Percentiles rank a stretch among this genome's conserved stretches.
Evolutionary conservation across 1,140 invertebrate genomes (phyloP).

Genomic region (Lepidostoma basale): DNA sequence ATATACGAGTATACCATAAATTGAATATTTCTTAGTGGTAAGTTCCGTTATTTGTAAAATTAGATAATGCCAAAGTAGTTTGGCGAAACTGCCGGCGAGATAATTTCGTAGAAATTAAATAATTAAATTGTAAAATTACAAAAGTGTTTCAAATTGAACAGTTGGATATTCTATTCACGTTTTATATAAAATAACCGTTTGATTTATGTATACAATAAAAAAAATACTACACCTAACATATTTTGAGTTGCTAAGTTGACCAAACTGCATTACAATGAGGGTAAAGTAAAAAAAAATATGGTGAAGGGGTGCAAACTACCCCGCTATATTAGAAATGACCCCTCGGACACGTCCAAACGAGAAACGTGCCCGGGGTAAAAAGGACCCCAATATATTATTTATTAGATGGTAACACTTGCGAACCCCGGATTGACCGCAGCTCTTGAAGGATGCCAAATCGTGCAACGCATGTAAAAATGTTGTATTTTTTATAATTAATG

Average conservation of each 20-base stretch:
- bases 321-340: slow-evolving; percentile 12
- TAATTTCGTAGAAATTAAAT: too few relatives aligned
- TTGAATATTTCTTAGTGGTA: too few relatives aligned
- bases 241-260: too few relatives aligned
- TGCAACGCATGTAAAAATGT: background rate
- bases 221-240: too few relatives aligned
- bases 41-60: too few relatives aligned
- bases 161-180: background rate
- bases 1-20: too few relatives aligned
- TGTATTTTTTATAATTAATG: background rate
- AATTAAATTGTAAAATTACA: too few relatives aligned
- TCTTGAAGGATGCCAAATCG: background rate
- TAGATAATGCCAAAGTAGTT: too few relatives aligned
- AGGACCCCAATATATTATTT: slow-evolving; percentile 11
- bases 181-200: background rate
- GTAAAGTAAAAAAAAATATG: background rate
- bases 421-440: background rate
- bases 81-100: too few relatives aligned
- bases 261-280: background rate
- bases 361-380: slow-evolving; percentile 15
- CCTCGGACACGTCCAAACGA: slow-evolving; percentile 1
- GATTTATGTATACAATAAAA: too few relatives aligned
- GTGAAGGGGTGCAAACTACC: background rate
- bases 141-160: too few relatives aligned
- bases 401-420: slow-evolving; percentile 13